Conservation (phyloP, 2,888 invertebrate species). For the Eupithecia centaureata region DNA sequence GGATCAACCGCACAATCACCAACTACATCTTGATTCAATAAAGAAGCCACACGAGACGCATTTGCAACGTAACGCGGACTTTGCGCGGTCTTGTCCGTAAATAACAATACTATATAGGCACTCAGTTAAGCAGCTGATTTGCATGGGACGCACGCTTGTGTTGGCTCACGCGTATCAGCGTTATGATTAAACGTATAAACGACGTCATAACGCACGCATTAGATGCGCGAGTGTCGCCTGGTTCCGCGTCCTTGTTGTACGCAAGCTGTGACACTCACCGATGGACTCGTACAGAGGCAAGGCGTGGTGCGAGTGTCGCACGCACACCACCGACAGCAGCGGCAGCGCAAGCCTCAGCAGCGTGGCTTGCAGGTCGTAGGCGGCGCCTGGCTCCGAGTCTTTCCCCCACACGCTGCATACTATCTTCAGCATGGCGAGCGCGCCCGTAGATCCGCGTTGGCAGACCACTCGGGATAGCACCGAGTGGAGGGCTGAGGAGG, state of each 20-base stretch:
- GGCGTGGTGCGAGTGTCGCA: constrained; percentile 82
- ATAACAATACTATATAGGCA: not conserved
- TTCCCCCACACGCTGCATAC: constrained; percentile 88
- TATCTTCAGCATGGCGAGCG: constrained; percentile 58
- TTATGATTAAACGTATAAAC: too few relatives aligned
- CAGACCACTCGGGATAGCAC: constrained; percentile 70
- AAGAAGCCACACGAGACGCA: too few relatives aligned
- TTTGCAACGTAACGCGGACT: too few relatives aligned
- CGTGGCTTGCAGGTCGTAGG: constrained; percentile 61
- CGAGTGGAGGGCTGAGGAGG: constrained; percentile 64
- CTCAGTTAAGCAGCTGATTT: not conserved
- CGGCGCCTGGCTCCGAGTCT: constrained; percentile 59
- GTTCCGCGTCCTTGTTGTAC: too few relatives aligned
- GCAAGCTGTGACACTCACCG: constrained; percentile 64
- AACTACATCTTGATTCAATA: too few relatives aligned
- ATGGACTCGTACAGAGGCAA: constrained; percentile 89
- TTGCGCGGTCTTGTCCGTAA: too few relatives aligned
- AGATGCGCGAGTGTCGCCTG: too few relatives aligned
- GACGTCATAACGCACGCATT: too few relatives aligned
- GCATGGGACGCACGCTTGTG: not conserved
- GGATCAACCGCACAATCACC: too few relatives aligned
- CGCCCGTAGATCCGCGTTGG: constrained; percentile 64
- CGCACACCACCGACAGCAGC: constrained; percentile 87
- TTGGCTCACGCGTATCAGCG: too few relatives aligned
- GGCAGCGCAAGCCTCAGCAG: constrained; percentile 88